These are phyloP conservation scores for Drosophila sulfurigaster DNA, from an alignment of 1,140 invertebrate genomes.

Conservation along the genomic window DNA sequence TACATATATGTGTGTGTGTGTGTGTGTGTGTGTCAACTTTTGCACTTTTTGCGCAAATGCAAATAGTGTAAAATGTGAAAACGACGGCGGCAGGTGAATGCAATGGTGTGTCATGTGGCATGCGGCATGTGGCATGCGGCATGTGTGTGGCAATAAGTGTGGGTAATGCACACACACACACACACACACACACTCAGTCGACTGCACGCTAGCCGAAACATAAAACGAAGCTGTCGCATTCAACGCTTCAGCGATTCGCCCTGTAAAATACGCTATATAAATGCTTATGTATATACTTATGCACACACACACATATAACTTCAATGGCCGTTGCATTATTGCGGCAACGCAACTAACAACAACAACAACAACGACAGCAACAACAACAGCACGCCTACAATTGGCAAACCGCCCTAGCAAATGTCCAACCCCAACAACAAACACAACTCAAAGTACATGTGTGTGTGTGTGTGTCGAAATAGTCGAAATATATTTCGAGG, in stretches of 20 bases:
- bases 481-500: conserved; percentile 73
- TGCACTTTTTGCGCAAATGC: conserved; percentile 80
- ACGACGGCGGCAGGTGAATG: conserved; percentile 24
- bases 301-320: conserved; percentile 54
- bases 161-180: conserved; percentile 27
- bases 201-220: conserved; percentile 47
- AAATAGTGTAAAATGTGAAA: conserved; percentile 74
- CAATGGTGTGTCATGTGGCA: conserved; percentile 9
- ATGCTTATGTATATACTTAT: conserved; percentile 29
- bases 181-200: conserved; percentile 18
- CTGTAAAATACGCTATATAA: conserved; percentile 28
- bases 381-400: conserved; percentile 46
- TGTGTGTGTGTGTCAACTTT: conserved; percentile 74
- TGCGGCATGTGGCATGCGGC: conserved; percentile 9
- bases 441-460: conserved; percentile 3
- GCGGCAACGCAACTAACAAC: conserved; percentile 47
- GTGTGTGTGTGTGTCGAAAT: conserved; percentile 54
- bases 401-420: conserved; percentile 35
- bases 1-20: conserved; percentile 9
- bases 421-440: conserved; percentile 40
- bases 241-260: conserved; percentile 73
- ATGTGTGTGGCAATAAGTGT: conserved; percentile 2
- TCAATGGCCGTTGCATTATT: conserved; percentile 68
- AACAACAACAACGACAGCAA: conserved; percentile 27
- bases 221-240: conserved; percentile 41